These are phyloP conservation scores for Xanthorhoe spadicearia DNA, from an alignment of 2,888 invertebrate genomes.

Conservation along the genomic window DNA sequence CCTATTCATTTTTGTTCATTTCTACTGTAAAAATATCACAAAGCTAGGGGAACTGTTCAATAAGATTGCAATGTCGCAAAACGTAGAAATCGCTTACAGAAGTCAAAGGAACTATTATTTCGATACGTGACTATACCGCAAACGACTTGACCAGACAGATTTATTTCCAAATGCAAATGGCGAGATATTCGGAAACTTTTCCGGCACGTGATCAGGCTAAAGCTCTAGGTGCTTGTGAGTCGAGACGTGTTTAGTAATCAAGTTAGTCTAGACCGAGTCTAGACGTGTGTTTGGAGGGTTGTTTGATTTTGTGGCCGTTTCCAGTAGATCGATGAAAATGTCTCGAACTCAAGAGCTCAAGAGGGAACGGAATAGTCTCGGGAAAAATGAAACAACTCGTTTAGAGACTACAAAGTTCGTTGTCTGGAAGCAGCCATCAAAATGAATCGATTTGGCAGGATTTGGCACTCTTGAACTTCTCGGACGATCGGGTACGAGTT, in stretches of 20 bases:
- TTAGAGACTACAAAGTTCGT: neutral
- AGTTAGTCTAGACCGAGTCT: conserved; percentile 77
- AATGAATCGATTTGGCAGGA: too few species aligned
- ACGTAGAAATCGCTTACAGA: conserved; percentile 2
- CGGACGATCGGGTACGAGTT: too few species aligned
- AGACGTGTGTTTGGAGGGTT: conserved; percentile 59
- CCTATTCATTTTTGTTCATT: too few species aligned
- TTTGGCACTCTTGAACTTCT: too few species aligned
- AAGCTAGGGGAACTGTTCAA: neutral
- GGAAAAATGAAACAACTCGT: neutral
- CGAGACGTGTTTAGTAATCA: conserved; percentile 51
- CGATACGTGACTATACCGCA: conserved; percentile 34
- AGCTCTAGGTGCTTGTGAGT: conserved; percentile 35
- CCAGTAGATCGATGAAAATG: conserved; percentile 49
- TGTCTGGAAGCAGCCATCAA: neutral
- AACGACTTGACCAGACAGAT: conserved; percentile 31
- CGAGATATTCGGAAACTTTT: conserved; percentile 31
- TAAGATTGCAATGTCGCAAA: conserved; percentile 6
- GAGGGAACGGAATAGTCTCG: neutral
- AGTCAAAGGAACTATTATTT: conserved; percentile 23
- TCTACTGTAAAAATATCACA: too few species aligned
- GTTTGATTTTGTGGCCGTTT: conserved; percentile 45
- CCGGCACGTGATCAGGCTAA: conserved; percentile 17
- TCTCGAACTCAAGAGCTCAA: conserved; percentile 38
- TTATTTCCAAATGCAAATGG: conserved; percentile 38